Conservation (phyloP, 2,113 vertebrate species). For the Calcarius ornatus region DNA sequence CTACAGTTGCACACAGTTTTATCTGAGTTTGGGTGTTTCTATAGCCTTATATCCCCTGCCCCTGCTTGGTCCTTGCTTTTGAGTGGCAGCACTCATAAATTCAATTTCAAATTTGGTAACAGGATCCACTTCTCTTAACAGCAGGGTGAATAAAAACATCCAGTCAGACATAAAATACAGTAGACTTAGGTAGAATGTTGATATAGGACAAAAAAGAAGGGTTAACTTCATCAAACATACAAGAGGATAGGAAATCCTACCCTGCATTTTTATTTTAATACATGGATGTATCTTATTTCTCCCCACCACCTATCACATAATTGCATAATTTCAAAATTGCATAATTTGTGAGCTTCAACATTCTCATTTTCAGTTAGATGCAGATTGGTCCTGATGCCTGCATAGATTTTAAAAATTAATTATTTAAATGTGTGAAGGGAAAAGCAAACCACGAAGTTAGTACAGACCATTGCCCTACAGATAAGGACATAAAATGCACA, state of each 20-base stretch:
- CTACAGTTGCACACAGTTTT: background rate
- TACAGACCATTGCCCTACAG: background rate
- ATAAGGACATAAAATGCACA: background rate
- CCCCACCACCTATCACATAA: accelerated
- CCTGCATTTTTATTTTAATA: background rate
- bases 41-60: background rate
- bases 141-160: background rate
- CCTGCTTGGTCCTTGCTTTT: background rate
- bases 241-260: background rate
- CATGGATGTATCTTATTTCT: background rate
- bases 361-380: background rate
- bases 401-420: background rate
- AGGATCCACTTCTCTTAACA: background rate
- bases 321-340: background rate
- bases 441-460: background rate
- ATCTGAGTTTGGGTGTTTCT: slow-evolving; percentile 18
- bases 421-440: background rate
- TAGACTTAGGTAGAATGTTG: background rate
- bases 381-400: background rate
- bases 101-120: background rate
- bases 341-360: background rate
- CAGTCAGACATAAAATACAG: background rate
- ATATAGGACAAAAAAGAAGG: background rate
- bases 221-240: background rate
- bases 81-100: background rate